phyloP scores from a whole-genome alignment of 2,888 invertebrate genomes.

The Holacanthella duospinosa region DNA sequence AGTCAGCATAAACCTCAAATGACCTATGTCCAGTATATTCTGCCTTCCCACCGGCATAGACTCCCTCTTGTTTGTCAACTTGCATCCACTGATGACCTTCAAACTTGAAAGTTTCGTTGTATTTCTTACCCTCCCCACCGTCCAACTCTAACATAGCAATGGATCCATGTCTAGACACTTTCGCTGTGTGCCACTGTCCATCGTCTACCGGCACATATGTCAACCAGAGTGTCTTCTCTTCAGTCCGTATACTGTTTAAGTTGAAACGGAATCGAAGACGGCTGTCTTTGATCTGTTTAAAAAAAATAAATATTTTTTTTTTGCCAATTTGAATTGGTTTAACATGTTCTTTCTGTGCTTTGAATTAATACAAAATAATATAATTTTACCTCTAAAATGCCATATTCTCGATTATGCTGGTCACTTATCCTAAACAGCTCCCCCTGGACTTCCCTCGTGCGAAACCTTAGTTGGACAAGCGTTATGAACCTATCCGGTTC shows the following conservation, averaged over 20 bases:
- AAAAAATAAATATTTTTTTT: constrained; percentile 7
- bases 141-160: constrained; percentile 78
- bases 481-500: constrained; percentile 86
- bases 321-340: too few species aligned
- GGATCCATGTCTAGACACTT: constrained; percentile 40
- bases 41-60: constrained; percentile 90
- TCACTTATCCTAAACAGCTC: constrained; percentile 88
- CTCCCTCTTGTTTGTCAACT: constrained; percentile 88
- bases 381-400: constrained; percentile 59
- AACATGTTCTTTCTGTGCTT: not conserved
- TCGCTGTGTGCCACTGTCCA: constrained; percentile 93
- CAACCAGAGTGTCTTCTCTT: constrained; percentile 81
- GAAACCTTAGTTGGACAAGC: constrained; percentile 82
- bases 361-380: not conserved
- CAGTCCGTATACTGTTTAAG: constrained; percentile 77
- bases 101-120: constrained; percentile 84
- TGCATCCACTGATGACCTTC: constrained; percentile 83
- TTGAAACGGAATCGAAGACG: constrained; percentile 84
- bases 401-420: constrained; percentile 87
- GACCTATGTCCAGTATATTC: constrained; percentile 88
- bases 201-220: constrained; percentile 83
- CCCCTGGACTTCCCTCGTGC: constrained; percentile 84
- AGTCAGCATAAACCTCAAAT: constrained; percentile 88
- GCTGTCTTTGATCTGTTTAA: constrained; percentile 69
- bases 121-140: constrained; percentile 85